phyloP scores from a whole-genome alignment of 2,797 vertebrate genomes.

The Anguilla marmorata region DNA sequence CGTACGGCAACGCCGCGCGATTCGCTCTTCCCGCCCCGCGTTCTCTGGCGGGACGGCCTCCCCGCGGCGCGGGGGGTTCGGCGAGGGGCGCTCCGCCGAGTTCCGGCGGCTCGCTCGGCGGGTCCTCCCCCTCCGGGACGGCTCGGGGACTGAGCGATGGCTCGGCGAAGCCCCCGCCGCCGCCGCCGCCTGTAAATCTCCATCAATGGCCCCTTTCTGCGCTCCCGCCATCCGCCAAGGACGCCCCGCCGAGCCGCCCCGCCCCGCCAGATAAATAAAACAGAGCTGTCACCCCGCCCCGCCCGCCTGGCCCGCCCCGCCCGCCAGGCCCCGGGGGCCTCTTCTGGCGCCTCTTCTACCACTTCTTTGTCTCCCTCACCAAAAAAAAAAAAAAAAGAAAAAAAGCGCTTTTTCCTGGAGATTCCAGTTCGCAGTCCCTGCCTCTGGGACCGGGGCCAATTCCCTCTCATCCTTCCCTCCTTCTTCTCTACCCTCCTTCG shows the following conservation, averaged over 20 bases:
- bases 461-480: not conserved
- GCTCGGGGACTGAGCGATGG: constrained; percentile 37
- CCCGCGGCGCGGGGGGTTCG: not conserved
- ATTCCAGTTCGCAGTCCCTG: constrained; percentile 33
- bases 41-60: not conserved
- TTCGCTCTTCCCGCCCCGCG: not conserved
- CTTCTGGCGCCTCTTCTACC: constrained; percentile 27
- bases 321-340: not conserved
- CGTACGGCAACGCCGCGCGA: not conserved
- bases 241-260: constrained; percentile 17
- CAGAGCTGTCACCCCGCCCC: constrained; percentile 32
- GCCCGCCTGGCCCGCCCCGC: constrained; percentile 6
- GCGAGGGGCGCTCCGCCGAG: not conserved
- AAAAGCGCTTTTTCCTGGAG: constrained; percentile 24
- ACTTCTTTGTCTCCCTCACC: constrained; percentile 38
- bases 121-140: not conserved
- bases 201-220: constrained; percentile 47
- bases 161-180: not conserved
- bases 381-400: not conserved
- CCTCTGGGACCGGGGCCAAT: constrained; percentile 44
- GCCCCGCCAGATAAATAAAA: constrained; percentile 34
- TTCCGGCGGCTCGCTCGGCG: not conserved
- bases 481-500: not conserved
- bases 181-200: constrained; percentile 33
- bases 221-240: constrained; percentile 23